Percentiles rank a stretch among this genome's conserved stretches.
These are phyloP conservation scores for Protonibea diacanthus DNA, from an alignment of 2,797 vertebrate genomes.

Conservation along the genomic window DNA sequence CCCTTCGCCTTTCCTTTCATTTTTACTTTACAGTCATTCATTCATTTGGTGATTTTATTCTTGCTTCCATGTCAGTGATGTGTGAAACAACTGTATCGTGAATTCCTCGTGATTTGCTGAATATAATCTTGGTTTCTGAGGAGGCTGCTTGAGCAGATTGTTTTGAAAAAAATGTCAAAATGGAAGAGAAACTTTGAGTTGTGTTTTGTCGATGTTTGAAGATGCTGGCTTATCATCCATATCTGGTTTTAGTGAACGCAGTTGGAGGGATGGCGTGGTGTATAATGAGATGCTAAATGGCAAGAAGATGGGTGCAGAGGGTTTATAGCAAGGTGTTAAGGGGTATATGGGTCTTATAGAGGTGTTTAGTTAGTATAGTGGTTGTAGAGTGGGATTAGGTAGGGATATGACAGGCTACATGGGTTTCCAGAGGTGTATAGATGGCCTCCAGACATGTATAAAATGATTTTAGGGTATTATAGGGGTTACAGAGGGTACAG, in stretches of 20 bases:
- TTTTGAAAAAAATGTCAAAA: background rate
- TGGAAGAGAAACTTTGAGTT: background rate
- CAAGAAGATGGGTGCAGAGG: too few species aligned
- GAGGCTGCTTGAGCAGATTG: background rate
- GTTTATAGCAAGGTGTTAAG: background rate
- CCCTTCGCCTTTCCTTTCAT: background rate
- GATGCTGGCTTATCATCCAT: background rate
- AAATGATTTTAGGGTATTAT: background rate
- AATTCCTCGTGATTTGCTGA: background rate
- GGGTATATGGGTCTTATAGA: background rate
- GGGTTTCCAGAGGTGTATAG: too few species aligned
- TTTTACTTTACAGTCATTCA: too few species aligned
- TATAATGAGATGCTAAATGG: background rate
- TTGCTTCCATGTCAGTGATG: too few species aligned
- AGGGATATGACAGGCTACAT: too few species aligned
- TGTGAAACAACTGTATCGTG: background rate
- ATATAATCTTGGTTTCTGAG: constrained; percentile 1
- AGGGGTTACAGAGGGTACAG: background rate
- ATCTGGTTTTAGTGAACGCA: background rate
- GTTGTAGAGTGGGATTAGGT: background rate
- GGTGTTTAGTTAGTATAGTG: background rate
- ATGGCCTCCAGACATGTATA: too few species aligned
- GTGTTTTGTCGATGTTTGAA: background rate
- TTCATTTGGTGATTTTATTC: too few species aligned
- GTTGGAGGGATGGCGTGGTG: background rate